phyloP scores from a whole-genome alignment of 2,888 invertebrate genomes.

The Oegoconia quadripuncta region DNA sequence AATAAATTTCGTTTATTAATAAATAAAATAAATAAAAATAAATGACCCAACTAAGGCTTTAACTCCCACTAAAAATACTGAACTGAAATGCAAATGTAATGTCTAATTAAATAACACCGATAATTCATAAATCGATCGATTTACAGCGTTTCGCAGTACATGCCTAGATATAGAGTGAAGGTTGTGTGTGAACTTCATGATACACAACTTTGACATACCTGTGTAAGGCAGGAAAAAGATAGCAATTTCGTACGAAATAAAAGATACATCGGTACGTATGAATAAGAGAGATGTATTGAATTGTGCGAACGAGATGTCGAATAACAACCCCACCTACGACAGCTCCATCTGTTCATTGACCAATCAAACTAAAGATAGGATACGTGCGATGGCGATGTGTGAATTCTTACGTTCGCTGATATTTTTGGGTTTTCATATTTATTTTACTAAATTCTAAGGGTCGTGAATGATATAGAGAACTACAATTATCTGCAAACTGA shows the following conservation, averaged over 20 bases:
- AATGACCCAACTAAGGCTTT: no score
- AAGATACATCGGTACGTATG: neutral
- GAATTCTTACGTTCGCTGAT: constrained; percentile 48
- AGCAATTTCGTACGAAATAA: neutral
- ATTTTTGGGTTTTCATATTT: constrained; percentile 35
- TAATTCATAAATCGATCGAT: constrained; percentile 8
- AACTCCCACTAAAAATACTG: no score
- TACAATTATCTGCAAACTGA: constrained; percentile 6
- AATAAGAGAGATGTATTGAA: constrained; percentile 16
- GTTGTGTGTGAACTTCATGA: constrained; percentile 1
- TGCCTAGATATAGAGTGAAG: constrained; percentile 4
- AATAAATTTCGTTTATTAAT: no score
- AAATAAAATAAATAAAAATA: no score
- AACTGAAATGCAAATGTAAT: no score
- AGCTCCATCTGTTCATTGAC: constrained; percentile 24
- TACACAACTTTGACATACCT: neutral
- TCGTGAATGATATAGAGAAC: constrained; percentile 24
- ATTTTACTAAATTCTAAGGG: neutral
- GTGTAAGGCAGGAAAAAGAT: constrained; percentile 16
- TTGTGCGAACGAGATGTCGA: constrained; percentile 8
- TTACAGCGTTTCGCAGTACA: neutral
- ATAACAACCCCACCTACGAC: constrained; percentile 11
- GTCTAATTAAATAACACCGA: no score
- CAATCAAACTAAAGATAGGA: constrained; percentile 24
- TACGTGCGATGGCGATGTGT: constrained; percentile 52